phyloP scores from a whole-genome alignment of 2,113 vertebrate species.

The Cyanocitta stelleri region DNA sequence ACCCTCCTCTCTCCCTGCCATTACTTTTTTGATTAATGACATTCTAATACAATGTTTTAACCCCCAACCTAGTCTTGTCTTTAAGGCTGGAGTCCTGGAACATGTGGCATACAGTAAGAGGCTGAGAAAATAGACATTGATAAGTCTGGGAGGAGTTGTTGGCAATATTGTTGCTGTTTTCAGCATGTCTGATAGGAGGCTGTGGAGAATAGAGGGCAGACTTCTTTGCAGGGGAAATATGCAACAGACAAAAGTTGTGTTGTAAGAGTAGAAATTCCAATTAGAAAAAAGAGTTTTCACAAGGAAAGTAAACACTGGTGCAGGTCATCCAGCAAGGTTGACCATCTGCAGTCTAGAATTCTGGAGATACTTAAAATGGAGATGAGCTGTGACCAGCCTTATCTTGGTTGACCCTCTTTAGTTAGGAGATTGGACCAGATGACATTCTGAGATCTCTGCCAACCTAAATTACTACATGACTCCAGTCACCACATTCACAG shows the following conservation, averaged over 20 bases:
- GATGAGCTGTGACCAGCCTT: neutral
- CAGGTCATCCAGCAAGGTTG: neutral
- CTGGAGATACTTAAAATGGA: neutral
- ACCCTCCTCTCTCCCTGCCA: neutral
- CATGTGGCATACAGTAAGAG: rapidly evolving
- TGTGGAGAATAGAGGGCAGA: neutral
- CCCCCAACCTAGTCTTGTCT: neutral
- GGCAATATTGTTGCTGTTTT: neutral
- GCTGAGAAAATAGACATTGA: neutral
- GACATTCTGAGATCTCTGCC: neutral
- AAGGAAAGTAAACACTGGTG: neutral
- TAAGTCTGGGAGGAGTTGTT: neutral
- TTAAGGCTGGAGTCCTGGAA: neutral
- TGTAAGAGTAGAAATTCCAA: neutral
- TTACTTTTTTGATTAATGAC: neutral
- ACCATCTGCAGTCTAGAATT: neutral
- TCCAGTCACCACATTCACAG: neutral
- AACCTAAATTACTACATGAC: neutral
- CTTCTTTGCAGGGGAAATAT: neutral
- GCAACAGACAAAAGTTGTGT: neutral
- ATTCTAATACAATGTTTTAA: neutral
- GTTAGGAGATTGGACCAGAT: neutral
- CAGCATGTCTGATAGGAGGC: neutral
- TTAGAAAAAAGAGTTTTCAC: neutral
- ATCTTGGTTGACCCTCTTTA: neutral